These are phyloP conservation scores for Mormyrus iriodes DNA, from an alignment of 2,113 vertebrate species.

Conservation along the genomic window DNA sequence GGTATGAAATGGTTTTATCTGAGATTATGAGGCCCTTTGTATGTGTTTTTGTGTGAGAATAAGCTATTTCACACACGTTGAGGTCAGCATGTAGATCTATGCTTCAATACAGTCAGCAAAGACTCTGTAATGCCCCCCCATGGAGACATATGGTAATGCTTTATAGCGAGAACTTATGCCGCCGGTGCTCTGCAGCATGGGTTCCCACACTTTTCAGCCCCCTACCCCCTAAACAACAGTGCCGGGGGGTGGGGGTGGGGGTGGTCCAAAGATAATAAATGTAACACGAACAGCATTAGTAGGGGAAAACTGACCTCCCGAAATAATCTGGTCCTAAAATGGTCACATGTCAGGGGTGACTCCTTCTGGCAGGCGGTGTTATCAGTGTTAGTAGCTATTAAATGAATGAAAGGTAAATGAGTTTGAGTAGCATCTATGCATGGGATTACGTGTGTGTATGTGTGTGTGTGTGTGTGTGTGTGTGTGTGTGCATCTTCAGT, in stretches of 20 bases:
- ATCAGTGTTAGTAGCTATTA: not conserved
- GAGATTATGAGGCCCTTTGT: constrained; percentile 18
- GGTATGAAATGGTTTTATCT: not conserved
- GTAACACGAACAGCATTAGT: no score
- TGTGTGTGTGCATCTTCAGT: not conserved
- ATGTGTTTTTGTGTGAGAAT: not conserved
- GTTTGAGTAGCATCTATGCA: not conserved
- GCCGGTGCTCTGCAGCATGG: not conserved
- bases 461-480: not conserved
- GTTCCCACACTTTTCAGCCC: not conserved
- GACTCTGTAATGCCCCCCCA: constrained; percentile 27
- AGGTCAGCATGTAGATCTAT: not conserved
- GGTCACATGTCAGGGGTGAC: no score
- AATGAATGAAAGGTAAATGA: not conserved
- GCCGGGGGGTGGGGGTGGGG: not conserved
- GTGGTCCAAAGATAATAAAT: not conserved
- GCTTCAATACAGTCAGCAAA: not conserved
- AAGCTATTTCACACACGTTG: not conserved
- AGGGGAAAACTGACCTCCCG: no score
- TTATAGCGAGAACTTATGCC: not conserved
- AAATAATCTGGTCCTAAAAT: no score
- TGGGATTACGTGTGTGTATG: not conserved
- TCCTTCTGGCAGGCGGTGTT: not conserved
- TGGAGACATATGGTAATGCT: constrained; percentile 20
- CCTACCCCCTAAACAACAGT: not conserved